A percentile compares a stretch with the other conserved stretches of the same genome.
These are phyloP conservation scores for Otolemur crassicaudatus DNA, from an alignment of 2,797 vertebrate species.

Conservation along the genomic window DNA sequence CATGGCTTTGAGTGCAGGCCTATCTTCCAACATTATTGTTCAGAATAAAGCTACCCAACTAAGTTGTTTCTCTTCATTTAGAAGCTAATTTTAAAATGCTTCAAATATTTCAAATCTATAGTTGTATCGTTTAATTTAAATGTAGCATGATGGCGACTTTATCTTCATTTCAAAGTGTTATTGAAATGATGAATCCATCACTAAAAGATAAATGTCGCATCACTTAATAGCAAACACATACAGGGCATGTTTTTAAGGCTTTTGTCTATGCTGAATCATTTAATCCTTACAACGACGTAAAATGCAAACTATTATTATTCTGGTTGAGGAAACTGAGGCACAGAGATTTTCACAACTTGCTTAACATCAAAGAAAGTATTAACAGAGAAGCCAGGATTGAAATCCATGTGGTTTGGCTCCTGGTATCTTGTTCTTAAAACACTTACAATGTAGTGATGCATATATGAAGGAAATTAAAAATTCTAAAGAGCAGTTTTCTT, in stretches of 20 bases:
- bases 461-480: neutral
- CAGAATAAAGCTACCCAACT: neutral
- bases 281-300: neutral
- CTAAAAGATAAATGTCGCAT: neutral
- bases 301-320: neutral
- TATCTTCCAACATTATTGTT: neutral
- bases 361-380: neutral
- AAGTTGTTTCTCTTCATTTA: neutral
- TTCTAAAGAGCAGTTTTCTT: neutral
- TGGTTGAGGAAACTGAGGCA: conserved; percentile 2
- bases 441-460: neutral
- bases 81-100: conserved; percentile 16
- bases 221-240: neutral
- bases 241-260: neutral
- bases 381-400: neutral
- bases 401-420: neutral
- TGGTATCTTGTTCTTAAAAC: neutral
- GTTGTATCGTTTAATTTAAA: conserved; percentile 15
- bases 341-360: neutral
- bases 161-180: neutral
- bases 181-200: neutral
- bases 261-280: neutral
- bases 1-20: neutral
- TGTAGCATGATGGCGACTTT: neutral
- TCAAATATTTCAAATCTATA: neutral